Base-by-base conservation (phyloP, 2,888 invertebrate genomes). In the Callimorpha dominula region DNA sequence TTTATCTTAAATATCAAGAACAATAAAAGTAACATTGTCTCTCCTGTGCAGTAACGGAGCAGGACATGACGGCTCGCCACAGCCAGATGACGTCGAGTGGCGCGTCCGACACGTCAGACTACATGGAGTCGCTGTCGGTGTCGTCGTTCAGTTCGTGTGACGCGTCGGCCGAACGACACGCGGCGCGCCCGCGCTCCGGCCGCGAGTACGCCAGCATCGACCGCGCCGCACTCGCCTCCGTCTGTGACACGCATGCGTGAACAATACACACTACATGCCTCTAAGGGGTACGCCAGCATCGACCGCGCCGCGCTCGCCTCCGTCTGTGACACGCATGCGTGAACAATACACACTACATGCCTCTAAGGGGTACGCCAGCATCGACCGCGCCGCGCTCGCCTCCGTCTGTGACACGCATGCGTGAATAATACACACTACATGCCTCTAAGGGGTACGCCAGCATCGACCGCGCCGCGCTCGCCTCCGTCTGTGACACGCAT, bases 81-180 rank as follows among this genome's bases (percentile, higher is more conserved):
- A 96, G 96, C 70, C 96, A 96, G 76, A 92, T 96, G 83, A 97
- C 97, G 0, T 97, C 97, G 72, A 97, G 97, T 84, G 97, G 97
- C 7, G 97, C 97, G 1, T 97, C 97, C 8, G 97, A 97, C 88
- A 97, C 97, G 88, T 97, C 97, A 0, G 97, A 97, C 94, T 97
- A 97, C 92, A 97, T 97, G 90, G 97, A 97, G 89, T 97, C 97
- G 0, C 93, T 97, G 43, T 97, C 97, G 0, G 95, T 97, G 40
- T 97, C 97, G 4, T 97, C 97, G 0, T 96, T 97, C 86, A 97
- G 97, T 78, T 97, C 97, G 8, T 96, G 96, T 73, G 97, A 97
- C 85, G 96, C 95, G 43, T 94, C 96, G 31, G 96, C 96, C 68
- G 97, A 97, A 81, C 83, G 94, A 0, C 94, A 93, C 87, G 87